Evolutionary conservation across 2,888 invertebrate genomes (phyloP).

Genomic region (Zelleria hepariella): DNA sequence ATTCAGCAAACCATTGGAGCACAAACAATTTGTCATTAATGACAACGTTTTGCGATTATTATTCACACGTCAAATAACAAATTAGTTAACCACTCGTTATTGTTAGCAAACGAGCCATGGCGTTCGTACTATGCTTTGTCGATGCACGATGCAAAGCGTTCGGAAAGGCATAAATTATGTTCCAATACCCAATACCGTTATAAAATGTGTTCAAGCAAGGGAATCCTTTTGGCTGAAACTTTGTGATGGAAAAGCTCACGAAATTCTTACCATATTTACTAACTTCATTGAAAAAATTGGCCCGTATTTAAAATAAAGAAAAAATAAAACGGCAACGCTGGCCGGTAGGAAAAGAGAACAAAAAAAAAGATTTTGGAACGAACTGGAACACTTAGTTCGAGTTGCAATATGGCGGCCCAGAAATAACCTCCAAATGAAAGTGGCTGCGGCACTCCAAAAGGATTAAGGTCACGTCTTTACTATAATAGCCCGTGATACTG

Average conservation of each 20-base stretch:
- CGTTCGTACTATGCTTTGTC: constrained; percentile 24
- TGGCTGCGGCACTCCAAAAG: constrained; percentile 28
- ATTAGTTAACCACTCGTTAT: constrained; percentile 61
- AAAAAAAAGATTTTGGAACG: neutral
- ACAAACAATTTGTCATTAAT: constrained; percentile 42
- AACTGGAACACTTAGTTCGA: neutral
- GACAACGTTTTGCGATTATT: constrained; percentile 48
- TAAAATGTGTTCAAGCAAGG: no score
- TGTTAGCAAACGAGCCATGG: constrained; percentile 29
- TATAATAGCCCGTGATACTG: constrained; percentile 37
- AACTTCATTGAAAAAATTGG: neutral
- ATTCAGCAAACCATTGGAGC: constrained; percentile 35
- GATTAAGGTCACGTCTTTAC: constrained; percentile 54
- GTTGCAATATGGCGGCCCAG: constrained; percentile 1
- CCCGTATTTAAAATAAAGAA: neutral
- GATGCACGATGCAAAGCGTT: constrained; percentile 1
- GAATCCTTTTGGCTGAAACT: no score
- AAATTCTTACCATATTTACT: neutral
- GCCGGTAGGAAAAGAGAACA: neutral
- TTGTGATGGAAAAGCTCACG: no score
- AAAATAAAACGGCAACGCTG: neutral
- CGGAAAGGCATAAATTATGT: constrained; percentile 8
- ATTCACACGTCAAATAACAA: constrained; percentile 39
- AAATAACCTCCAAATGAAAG: constrained; percentile 17
- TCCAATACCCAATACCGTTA: neutral